These are phyloP conservation scores for Bruchidius siliquastri DNA, from an alignment of 2,888 invertebrate genomes.

Conservation along the genomic window DNA sequence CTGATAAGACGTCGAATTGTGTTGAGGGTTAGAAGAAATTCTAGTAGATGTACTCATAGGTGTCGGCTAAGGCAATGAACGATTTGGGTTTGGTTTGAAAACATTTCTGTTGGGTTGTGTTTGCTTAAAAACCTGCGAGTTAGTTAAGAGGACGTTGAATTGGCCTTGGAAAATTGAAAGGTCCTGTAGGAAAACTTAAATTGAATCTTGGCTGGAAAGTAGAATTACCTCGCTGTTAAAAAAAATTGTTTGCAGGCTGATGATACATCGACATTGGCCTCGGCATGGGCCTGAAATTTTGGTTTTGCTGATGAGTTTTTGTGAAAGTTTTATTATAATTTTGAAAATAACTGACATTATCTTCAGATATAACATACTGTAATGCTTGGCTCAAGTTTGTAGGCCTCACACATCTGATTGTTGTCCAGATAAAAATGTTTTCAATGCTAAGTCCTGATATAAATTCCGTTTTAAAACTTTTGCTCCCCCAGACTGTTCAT, in stretches of 20 bases:
- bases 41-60: constrained; percentile 2
- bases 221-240: neutral
- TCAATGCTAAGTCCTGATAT: constrained; percentile 8
- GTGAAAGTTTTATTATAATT: neutral
- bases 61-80: neutral
- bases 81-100: constrained; percentile 5
- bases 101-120: neutral
- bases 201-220: neutral
- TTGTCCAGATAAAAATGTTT: constrained; percentile 12
- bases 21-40: neutral
- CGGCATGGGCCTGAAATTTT: neutral
- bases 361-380: constrained; percentile 8
- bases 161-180: neutral
- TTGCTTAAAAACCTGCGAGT: constrained; percentile 4
- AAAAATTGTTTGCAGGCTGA: neutral
- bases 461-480: constrained; percentile 9
- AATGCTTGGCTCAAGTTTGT: constrained; percentile 1
- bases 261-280: neutral
- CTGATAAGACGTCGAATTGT: neutral
- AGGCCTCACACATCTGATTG: constrained; percentile 11
- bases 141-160: neutral
- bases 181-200: neutral
- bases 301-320: neutral
- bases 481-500: constrained; percentile 8
- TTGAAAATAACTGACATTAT: constrained; percentile 7